Percentiles rank a stretch among this genome's conserved stretches.
phyloP scores from a whole-genome alignment of 1,140 invertebrate species.

The Marisa cornuarietis region DNA sequence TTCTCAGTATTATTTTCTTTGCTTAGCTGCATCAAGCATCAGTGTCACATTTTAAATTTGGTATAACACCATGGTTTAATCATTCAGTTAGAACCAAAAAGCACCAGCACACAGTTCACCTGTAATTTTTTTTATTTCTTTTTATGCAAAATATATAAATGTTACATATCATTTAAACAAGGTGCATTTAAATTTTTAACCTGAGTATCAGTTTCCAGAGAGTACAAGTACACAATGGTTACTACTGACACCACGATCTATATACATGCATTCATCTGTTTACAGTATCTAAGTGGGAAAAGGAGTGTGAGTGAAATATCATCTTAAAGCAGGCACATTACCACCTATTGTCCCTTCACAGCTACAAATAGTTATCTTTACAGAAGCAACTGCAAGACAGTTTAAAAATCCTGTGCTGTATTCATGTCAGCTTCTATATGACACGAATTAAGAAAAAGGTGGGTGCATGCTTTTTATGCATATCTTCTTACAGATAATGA shows the following conservation, averaged over 20 bases:
- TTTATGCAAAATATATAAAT: conserved; percentile 55
- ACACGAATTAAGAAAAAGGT: no score
- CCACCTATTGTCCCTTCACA: neutral
- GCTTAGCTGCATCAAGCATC: no score
- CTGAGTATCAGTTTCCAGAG: conserved; percentile 38
- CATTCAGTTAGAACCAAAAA: no score
- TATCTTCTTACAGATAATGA: no score
- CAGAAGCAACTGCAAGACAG: neutral
- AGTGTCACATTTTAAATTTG: no score
- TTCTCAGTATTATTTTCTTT: no score
- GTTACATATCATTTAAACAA: conserved; percentile 41
- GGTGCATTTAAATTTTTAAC: conserved; percentile 33
- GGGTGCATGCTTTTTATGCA: no score
- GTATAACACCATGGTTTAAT: no score
- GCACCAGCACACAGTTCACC: no score
- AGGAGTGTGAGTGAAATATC: neutral
- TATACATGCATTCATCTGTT: conserved; percentile 3
- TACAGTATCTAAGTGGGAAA: neutral
- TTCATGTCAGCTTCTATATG: no score
- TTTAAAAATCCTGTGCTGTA: no score
- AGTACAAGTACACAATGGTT: conserved; percentile 16
- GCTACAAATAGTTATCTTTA: neutral
- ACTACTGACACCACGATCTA: neutral
- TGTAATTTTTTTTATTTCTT: conserved; percentile 17
- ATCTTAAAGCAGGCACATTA: neutral